phyloP scores from a whole-genome alignment of 2,113 vertebrate species.

The Brachionichthys hirsutus region DNA sequence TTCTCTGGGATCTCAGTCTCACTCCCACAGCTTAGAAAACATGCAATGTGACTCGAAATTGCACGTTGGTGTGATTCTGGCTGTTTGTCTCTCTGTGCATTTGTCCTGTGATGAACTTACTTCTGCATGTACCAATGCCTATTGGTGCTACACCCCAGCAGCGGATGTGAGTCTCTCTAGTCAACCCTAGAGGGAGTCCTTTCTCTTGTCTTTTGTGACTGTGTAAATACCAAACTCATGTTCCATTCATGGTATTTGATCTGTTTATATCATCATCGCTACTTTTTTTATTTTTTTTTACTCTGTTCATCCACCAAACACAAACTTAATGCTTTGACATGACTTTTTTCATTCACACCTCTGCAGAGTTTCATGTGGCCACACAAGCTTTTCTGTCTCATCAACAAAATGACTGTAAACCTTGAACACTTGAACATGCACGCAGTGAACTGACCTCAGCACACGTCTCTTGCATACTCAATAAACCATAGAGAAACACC shows the following conservation, averaged over 20 bases:
- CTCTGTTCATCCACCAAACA: too few species aligned
- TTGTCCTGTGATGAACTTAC: constrained; percentile 13
- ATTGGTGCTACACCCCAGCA: too few species aligned
- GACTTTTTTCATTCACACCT: background rate
- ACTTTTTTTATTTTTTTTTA: background rate
- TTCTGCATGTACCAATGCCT: too few species aligned
- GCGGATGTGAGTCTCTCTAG: constrained; percentile 10
- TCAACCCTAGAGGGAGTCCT: constrained; percentile 63
- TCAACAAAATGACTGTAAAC: constrained; percentile 26
- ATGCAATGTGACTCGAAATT: too few species aligned
- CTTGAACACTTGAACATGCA: constrained; percentile 18
- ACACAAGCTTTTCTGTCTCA: background rate
- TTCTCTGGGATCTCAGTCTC: too few species aligned
- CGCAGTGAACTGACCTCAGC: constrained; percentile 30
- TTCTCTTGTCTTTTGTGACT: constrained; percentile 19
- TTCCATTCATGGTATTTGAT: constrained; percentile 27
- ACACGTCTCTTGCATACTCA: constrained; percentile 46
- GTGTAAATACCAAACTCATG: constrained; percentile 11
- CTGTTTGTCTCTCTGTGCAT: too few species aligned
- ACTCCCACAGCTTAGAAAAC: too few species aligned
- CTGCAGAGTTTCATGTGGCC: background rate
- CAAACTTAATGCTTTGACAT: background rate
- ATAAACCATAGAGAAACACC: constrained; percentile 60
- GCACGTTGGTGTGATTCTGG: too few species aligned
- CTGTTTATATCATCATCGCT: constrained; percentile 25